Conservation (phyloP, 92 coral and sea anemone species). For the Siderastrea radians region DNA sequence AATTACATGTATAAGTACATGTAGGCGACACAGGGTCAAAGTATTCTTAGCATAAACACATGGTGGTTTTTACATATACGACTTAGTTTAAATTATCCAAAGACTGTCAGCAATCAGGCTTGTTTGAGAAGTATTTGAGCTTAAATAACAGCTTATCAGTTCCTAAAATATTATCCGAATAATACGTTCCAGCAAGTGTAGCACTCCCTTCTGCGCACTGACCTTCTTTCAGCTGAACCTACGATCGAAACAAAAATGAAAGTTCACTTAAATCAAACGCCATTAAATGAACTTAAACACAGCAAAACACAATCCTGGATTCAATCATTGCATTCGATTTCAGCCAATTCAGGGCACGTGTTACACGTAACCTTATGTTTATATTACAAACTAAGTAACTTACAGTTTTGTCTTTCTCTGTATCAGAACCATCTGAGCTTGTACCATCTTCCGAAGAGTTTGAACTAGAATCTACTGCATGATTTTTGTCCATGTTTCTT, state of each 20-base stretch:
- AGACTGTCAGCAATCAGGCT: too few relatives aligned
- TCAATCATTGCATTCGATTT: not conserved
- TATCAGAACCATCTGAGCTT: conserved; percentile 45
- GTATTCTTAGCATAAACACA: too few relatives aligned
- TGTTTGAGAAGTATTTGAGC: too few relatives aligned
- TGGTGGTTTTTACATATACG: too few relatives aligned
- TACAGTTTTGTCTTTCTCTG: conserved; percentile 74
- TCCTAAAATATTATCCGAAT: not conserved
- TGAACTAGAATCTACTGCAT: not conserved
- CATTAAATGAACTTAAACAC: not conserved
- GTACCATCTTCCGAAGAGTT: conserved; percentile 43
- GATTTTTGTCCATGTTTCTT: conserved; percentile 7
- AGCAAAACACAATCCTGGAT: not conserved
- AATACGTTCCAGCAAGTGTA: not conserved
- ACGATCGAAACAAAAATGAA: not conserved
- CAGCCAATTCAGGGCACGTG: not conserved
- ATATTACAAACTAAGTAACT: conserved; percentile 5
- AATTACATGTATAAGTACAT: too few relatives aligned
- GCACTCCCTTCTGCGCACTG: conserved; percentile 2
- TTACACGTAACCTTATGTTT: too few relatives aligned
- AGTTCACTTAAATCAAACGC: not conserved
- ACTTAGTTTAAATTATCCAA: too few relatives aligned
- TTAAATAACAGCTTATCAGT: too few relatives aligned
- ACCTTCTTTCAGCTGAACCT: conserved; percentile 72
- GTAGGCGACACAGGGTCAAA: too few relatives aligned